These are phyloP conservation scores for Drosophila fulvimacula DNA, from an alignment of 2,888 invertebrate species.

Conservation along the genomic window DNA sequence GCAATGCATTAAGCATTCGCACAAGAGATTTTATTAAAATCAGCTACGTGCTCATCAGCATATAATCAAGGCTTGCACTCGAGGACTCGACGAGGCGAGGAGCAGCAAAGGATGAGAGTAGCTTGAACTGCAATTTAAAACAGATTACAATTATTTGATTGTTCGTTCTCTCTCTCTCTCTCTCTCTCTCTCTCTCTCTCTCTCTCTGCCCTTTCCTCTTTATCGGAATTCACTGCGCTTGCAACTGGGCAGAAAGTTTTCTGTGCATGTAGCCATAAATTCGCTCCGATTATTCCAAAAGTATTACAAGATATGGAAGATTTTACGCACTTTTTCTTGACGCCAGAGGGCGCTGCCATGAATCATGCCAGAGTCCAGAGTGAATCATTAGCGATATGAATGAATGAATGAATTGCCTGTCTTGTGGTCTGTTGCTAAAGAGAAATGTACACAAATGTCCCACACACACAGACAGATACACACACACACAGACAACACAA, in stretches of 20 bases:
- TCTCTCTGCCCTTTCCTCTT: neutral
- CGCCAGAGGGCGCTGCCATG: slow-evolving; percentile 36
- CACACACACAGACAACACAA: neutral
- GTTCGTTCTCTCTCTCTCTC: slow-evolving; percentile 18
- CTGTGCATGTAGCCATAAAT: slow-evolving; percentile 61
- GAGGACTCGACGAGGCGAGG: slow-evolving; percentile 17
- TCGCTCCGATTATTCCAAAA: slow-evolving; percentile 46
- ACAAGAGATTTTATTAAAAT: slow-evolving; percentile 50
- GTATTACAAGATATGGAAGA: slow-evolving; percentile 50
- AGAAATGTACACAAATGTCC: slow-evolving; percentile 27
- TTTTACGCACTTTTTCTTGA: slow-evolving; percentile 43
- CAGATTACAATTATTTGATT: slow-evolving; percentile 80
- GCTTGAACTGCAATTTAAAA: slow-evolving; percentile 67
- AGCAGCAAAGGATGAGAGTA: slow-evolving; percentile 8
- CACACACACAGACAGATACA: neutral
- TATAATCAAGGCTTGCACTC: slow-evolving; percentile 56
- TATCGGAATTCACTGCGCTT: slow-evolving; percentile 14
- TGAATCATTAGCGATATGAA: slow-evolving; percentile 50
- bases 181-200: slow-evolving; percentile 3
- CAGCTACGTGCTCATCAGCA: slow-evolving; percentile 75
- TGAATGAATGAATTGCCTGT: slow-evolving; percentile 57
- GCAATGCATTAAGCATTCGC: slow-evolving; percentile 67
- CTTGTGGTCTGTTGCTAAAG: slow-evolving; percentile 42
- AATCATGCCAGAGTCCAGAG: slow-evolving; percentile 40
- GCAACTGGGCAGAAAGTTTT: slow-evolving; percentile 52